A percentile compares a stretch with the other conserved stretches of the same genome.
These are phyloP conservation scores for Porites cylindrica DNA, from an alignment of 92 coral and sea anemone genomes.

Conservation along the genomic window DNA sequence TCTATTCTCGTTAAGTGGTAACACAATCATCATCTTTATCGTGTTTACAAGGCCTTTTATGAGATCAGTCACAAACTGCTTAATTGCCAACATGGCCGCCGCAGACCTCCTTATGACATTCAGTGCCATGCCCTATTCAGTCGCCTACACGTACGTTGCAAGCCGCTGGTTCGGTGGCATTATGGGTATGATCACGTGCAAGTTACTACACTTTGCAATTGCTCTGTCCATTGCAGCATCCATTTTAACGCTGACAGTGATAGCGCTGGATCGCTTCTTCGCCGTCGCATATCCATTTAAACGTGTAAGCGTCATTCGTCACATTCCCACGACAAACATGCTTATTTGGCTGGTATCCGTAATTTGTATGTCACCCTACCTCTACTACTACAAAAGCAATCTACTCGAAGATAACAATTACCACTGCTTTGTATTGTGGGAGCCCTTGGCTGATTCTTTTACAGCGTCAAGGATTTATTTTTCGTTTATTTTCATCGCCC, in stretches of 20 bases:
- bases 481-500: constrained; percentile 53
- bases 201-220: constrained; percentile 62
- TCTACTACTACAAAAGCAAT: constrained; percentile 50
- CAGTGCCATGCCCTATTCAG: constrained; percentile 81
- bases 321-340: constrained; percentile 54
- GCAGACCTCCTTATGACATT: constrained; percentile 82
- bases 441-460: constrained; percentile 42
- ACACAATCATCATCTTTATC: constrained; percentile 67
- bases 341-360: constrained; percentile 65
- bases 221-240: constrained; percentile 81
- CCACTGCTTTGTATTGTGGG: constrained; percentile 61
- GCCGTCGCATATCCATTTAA: constrained; percentile 84
- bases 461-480: constrained; percentile 47
- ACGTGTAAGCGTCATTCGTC: constrained; percentile 69
- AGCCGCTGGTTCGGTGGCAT: constrained; percentile 76
- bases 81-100: constrained; percentile 84
- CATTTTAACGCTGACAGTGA: constrained; percentile 66
- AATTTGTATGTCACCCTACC: constrained; percentile 56
- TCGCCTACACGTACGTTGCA: constrained; percentile 38
- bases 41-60: constrained; percentile 71
- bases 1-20: constrained; percentile 64
- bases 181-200: constrained; percentile 70
- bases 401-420: constrained; percentile 20
- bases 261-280: constrained; percentile 79
- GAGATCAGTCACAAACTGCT: constrained; percentile 75